Base-by-base conservation (phyloP, 2,797 vertebrate species). In the Decapterus maruadsi region DNA sequence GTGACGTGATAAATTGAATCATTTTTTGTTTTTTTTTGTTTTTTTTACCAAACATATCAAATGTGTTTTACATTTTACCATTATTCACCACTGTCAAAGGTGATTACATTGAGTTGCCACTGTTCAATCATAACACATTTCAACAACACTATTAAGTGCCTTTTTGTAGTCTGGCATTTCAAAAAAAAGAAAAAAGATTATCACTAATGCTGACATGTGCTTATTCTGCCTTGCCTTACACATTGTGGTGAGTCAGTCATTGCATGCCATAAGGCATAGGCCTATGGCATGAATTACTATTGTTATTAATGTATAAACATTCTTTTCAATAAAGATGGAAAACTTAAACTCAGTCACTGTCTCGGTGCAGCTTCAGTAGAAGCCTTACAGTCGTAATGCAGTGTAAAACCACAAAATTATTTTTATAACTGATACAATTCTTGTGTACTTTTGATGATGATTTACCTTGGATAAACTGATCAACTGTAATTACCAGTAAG, bases 71-170 rank as follows among this genome's bases (percentile, higher is more conserved):
- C 19, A 65, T 68, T 56, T 76, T 17, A 60, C 38, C 9, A 20
- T 53, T 40, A 61, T 53, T 7, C 11, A 6, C 42, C 53, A 34
- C 4, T 17, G 6, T 14, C 45, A 17, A 12, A 66, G 43, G 11
- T 22, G 4, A 36, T 20, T 53, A 67, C 59, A 45, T 51, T 60
- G 20, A 84, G 53, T 75, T 74, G n/a, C 22, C 42, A 6, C 3
- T 66, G 62, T 66, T 68, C 4, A 6, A 11, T 80, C 8, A 43
- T 67, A 58, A 79, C 19, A 50, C 56, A 70, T 86, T 87, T 86
- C 40, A 68, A 45, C 26, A 79, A 78, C 58, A 72, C 54, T 82
- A 75, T 75, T 56, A 91, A 93, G 94, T 95, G 94, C 94, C 95
- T 95, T 93, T 89, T 87, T 80, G 78, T 90, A 77, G 77, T 87